phyloP scores from a whole-genome alignment of 1,140 invertebrate genomes.

The Pseudoatta argentina region DNA sequence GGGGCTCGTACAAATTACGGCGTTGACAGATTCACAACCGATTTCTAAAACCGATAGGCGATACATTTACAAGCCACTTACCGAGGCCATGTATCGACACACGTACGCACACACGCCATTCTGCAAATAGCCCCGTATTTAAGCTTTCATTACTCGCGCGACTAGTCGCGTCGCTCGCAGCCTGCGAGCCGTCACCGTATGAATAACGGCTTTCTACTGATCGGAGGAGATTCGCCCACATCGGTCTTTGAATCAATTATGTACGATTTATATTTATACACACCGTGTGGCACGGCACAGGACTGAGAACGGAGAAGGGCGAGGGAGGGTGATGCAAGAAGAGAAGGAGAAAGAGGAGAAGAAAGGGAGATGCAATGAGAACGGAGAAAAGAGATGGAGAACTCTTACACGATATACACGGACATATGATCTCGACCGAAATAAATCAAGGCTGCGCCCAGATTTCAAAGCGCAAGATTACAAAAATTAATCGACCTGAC shows the following conservation, averaged over 20 bases:
- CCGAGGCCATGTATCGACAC: constrained; percentile 48
- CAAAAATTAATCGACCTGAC: constrained; percentile 78
- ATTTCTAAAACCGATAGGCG: constrained; percentile 70
- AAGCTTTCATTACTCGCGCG: constrained; percentile 63
- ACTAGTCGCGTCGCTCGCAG: constrained; percentile 59
- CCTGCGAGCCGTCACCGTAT: constrained; percentile 39
- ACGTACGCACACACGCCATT: constrained; percentile 39
- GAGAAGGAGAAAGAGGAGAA: constrained; percentile 7
- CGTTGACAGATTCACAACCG: constrained; percentile 68
- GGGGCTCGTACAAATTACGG: constrained; percentile 71
- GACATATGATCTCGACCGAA: constrained; percentile 73
- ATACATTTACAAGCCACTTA: constrained; percentile 72
- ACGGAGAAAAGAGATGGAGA: constrained; percentile 13
- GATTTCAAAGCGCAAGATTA: constrained; percentile 78
- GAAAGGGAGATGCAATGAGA: neutral
- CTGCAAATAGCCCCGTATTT: constrained; percentile 63
- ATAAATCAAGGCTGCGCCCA: constrained; percentile 80
- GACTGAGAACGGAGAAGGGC: constrained; percentile 39
- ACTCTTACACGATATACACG: constrained; percentile 63
- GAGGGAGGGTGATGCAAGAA: constrained; percentile 23
- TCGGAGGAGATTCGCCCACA: constrained; percentile 80
- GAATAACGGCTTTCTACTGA: constrained; percentile 77
- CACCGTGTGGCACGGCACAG: constrained; percentile 47
- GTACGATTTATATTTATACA: constrained; percentile 81
- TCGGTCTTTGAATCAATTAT: constrained; percentile 82